Percentiles rank a stretch among this genome's conserved stretches.
Conservation (phyloP, 2,113 vertebrate genomes). For the Mormyrus lacerda region DNA sequence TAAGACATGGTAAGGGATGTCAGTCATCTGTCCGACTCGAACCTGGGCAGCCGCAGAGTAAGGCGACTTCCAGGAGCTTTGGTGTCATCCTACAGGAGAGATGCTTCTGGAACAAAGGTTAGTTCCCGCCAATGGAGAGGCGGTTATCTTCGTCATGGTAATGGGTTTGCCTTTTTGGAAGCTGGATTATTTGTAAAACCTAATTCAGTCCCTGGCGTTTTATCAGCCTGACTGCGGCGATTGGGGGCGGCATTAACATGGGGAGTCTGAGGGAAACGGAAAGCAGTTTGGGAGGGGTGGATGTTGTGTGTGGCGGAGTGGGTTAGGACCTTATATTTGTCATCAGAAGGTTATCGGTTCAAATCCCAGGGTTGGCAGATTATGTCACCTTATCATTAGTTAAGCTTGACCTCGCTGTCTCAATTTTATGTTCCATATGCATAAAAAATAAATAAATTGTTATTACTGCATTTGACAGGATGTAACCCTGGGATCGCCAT, state of each 20-base stretch:
- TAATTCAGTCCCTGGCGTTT: conserved; percentile 60
- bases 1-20: conserved; percentile 58
- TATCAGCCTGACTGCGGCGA: conserved; percentile 59
- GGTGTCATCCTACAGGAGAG: conserved; percentile 27
- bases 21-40: conserved; percentile 31
- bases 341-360: neutral
- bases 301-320: neutral
- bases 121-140: conserved; percentile 43
- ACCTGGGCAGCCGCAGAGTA: conserved; percentile 3
- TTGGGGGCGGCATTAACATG: conserved; percentile 48
- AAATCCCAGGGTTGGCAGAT: neutral
- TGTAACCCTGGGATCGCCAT: conserved; percentile 29
- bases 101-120: conserved; percentile 44
- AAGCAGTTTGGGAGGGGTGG: conserved; percentile 17
- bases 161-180: conserved; percentile 67
- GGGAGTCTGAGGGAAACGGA: conserved; percentile 45
- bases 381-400: neutral
- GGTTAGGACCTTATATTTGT: neutral
- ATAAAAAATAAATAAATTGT: neutral
- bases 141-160: conserved; percentile 70
- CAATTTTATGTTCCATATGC: neutral
- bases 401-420: neutral
- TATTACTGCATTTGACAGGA: conserved; percentile 52
- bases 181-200: conserved; percentile 64
- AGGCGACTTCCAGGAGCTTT: conserved; percentile 35